Percentiles rank a stretch among this genome's conserved stretches.
Conservation (phyloP, 2,888 invertebrate species). For the Biston betularia region DNA sequence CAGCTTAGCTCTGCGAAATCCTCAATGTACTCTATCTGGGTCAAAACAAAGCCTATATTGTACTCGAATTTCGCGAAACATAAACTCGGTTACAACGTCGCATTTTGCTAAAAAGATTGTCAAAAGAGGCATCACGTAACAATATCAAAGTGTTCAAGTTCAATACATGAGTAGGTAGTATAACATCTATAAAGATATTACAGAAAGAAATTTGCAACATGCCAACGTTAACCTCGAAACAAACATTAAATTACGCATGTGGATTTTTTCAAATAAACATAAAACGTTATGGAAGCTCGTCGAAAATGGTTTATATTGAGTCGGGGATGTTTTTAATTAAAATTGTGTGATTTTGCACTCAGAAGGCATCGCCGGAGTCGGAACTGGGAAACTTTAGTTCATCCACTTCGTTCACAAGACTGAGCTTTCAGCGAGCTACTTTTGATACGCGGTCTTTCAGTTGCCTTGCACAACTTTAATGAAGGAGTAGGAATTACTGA, state of each 20-base stretch:
- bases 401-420: constrained; percentile 38
- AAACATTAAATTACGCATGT: constrained; percentile 66
- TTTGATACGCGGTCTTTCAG: constrained; percentile 46
- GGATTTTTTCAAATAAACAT: constrained; percentile 60
- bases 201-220: constrained; percentile 52
- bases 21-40: constrained; percentile 33
- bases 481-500: constrained; percentile 21
- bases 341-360: constrained; percentile 64
- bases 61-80: constrained; percentile 21
- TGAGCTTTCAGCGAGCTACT: constrained; percentile 39
- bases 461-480: constrained; percentile 34
- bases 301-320: constrained; percentile 47
- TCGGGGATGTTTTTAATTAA: constrained; percentile 71
- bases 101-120: constrained; percentile 37
- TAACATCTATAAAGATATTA: constrained; percentile 34
- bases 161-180: constrained; percentile 43
- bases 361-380: constrained; percentile 43
- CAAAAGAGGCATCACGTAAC: constrained; percentile 26
- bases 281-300: constrained; percentile 58
- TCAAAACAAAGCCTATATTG: constrained; percentile 36
- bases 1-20: constrained; percentile 28
- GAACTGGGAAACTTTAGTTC: constrained; percentile 48
- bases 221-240: constrained; percentile 56
- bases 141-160: constrained; percentile 42
- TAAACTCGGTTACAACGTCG: constrained; percentile 31